phyloP scores from a whole-genome alignment of 2,113 vertebrate species.

The Sphaerodactylus townsendi region DNA sequence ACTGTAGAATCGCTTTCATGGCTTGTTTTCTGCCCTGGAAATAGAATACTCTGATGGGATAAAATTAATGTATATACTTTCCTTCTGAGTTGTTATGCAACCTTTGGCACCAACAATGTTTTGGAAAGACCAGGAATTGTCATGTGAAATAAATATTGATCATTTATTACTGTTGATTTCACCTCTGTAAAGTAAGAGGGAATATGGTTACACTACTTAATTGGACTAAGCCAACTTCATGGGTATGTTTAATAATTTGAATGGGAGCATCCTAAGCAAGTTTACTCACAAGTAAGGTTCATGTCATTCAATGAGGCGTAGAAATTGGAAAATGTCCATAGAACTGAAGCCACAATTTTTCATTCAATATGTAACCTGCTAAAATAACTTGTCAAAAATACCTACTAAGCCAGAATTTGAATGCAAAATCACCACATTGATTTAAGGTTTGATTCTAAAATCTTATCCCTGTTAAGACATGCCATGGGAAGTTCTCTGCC shows the following conservation, averaged over 20 bases:
- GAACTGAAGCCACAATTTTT: not conserved
- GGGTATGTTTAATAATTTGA: not conserved
- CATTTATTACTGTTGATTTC: not conserved
- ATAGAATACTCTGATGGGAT: not conserved
- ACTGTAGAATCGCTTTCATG: slow-evolving; percentile 14
- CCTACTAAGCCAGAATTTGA: not conserved
- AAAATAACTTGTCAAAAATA: not conserved
- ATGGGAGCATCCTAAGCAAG: not conserved
- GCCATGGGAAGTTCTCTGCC: not conserved
- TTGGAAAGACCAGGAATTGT: not conserved
- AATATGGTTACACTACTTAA: not conserved
- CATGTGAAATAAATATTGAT: not conserved
- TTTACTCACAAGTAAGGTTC: too few relatives aligned
- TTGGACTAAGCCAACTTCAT: not conserved
- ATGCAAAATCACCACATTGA: not conserved
- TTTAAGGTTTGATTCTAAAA: not conserved
- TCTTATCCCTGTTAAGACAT: not conserved
- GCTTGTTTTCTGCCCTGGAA: slow-evolving; percentile 39
- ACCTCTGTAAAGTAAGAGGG: not conserved
- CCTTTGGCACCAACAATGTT: not conserved
- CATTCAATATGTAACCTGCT: not conserved
- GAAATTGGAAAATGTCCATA: too few relatives aligned
- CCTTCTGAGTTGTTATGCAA: not conserved
- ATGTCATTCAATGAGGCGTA: too few relatives aligned
- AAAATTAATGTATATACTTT: not conserved